Evolutionary conservation across 2,888 invertebrate species (phyloP), one percentile per base, ranked within the genome.

Genomic region (Catotricha subobsoleta): DNA sequence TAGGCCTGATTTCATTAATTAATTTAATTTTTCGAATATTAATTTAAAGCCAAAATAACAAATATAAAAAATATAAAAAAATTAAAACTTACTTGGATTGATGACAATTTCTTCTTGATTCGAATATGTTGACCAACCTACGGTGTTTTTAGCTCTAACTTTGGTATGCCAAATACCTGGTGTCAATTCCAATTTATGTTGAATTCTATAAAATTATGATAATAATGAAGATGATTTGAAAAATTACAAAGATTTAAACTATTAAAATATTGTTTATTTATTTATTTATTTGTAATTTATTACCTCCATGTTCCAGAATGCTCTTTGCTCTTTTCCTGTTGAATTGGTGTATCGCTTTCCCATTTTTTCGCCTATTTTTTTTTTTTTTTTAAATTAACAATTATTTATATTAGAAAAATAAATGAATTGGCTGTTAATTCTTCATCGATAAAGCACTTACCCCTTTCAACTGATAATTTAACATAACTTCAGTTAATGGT

Each of bases 51-150:
- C n/a, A n/a, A n/a, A n/a, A n/a, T n/a, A n/a, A n/a, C n/a, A n/a
- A n/a, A n/a, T n/a, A n/a, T n/a, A n/a, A n/a, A n/a, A n/a, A n/a
- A n/a, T n/a, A n/a, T n/a, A n/a, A n/a, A n/a, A n/a, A n/a, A n/a
- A n/a, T n/a, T n/a, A n/a, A n/a, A n/a, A n/a, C n/a, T n/a, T n/a
- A n/a, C n/a, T n/a, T n/a, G n/a, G n/a, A n/a, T n/a, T n/a, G n/a
- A n/a, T n/a, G n/a, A n/a, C n/a, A n/a, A n/a, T n/a, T n/a, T 51
- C 49, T 39, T 58, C 52, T 9, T 55, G 50, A 3, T 48, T 45
- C 2, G 60, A 59, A 44, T 59, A 60, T 25, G 51, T 50, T 3
- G 60, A 60, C 60, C 60, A 60, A 7, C 57, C 61, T 5, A 49
- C 39, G 5, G 51, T 55, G 40, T 60, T 60, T 49, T 51, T 56